Evolutionary conservation across 1,140 invertebrate species (phyloP), one percentile per base, ranked within the genome.

Genomic region (Trichonephila clavipes): DNA sequence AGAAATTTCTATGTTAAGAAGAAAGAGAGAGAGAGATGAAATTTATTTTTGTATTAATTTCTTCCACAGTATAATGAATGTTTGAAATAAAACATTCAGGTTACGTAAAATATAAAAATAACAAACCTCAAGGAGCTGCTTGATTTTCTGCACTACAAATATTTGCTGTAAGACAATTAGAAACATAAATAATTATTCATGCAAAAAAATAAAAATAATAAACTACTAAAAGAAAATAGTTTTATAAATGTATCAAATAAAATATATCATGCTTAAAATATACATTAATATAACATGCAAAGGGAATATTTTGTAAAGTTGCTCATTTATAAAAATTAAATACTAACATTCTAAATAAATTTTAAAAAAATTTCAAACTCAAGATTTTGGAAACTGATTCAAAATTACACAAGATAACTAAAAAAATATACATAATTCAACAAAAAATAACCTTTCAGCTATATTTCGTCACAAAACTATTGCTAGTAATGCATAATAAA

Each of bases 101-200:
- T 51, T 51, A 51, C 51, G 7, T 34, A 28, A 92, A 93, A 40
- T n/a, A 88, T 40, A 88, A 34, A 93, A 40, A 24, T 62, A 82
- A 88, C 92, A 87, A 93, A 93, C 92, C 92, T 93, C 72, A 93
- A 24, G 92, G 24, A 62, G 58, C 34, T 58, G 62, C 44, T 58
- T 93, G 86, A 40, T 85, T 85, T 58, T 86, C 92, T 81, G 92
- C 24, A 62, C 87, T 94, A 94, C 66, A 94, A 83, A 94, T 34
- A 94, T 89, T 94, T 64, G 86, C 88, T 94, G 77, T 19, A 94
- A 94, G 51, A 92, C 69, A 92, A 69, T 93, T 69, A 87, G 14
- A 59, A 93, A 69, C 64, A 59, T 87, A 40, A 66, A 61, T 69
- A 93, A 87, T 66, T 59, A 51, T 59, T 24, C 85, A 87, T 87